Evolutionary conservation across 2,797 vertebrate species (phyloP).

Genomic region (Sparidentex hasta): DNA sequence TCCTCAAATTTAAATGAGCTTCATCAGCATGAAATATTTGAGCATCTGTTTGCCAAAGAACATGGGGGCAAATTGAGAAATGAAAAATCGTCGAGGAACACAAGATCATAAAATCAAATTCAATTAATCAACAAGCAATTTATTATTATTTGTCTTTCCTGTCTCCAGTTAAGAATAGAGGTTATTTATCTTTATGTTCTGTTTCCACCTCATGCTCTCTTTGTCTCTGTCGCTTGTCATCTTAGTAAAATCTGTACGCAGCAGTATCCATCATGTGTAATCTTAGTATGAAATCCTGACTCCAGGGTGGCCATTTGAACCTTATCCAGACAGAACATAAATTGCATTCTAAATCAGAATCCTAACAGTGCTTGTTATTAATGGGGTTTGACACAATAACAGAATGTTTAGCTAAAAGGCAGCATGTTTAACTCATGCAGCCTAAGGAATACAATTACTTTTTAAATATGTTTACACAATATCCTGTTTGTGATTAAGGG

Average conservation of each 20-base stretch:
- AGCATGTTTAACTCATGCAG: constrained; percentile 4
- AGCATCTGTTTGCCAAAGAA: constrained; percentile 65
- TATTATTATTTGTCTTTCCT: constrained; percentile 36
- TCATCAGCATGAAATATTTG: constrained; percentile 65
- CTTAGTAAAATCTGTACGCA: constrained; percentile 42
- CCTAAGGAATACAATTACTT: too few relatives aligned
- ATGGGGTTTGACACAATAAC: constrained; percentile 11
- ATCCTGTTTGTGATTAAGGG: background rate
- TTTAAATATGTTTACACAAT: background rate
- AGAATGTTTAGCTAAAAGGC: constrained; percentile 16
- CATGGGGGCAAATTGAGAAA: constrained; percentile 42
- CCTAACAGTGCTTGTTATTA: constrained; percentile 2
- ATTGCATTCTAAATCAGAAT: constrained; percentile 42
- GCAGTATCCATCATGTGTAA: constrained; percentile 49
- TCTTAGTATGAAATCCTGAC: constrained; percentile 46
- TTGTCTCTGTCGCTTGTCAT: constrained; percentile 28
- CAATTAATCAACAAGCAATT: constrained; percentile 54
- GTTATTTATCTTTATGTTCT: constrained; percentile 33
- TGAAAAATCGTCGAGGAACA: constrained; percentile 57
- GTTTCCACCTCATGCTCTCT: constrained; percentile 10
- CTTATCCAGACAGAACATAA: constrained; percentile 43
- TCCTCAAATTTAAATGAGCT: constrained; percentile 63
- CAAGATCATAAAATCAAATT: constrained; percentile 53
- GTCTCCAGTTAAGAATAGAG: constrained; percentile 18
- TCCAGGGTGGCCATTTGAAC: constrained; percentile 16